These are phyloP conservation scores for Pocillopora verrucosa DNA, from an alignment of 64 coral and sea anemone genomes.

Conservation along the genomic window DNA sequence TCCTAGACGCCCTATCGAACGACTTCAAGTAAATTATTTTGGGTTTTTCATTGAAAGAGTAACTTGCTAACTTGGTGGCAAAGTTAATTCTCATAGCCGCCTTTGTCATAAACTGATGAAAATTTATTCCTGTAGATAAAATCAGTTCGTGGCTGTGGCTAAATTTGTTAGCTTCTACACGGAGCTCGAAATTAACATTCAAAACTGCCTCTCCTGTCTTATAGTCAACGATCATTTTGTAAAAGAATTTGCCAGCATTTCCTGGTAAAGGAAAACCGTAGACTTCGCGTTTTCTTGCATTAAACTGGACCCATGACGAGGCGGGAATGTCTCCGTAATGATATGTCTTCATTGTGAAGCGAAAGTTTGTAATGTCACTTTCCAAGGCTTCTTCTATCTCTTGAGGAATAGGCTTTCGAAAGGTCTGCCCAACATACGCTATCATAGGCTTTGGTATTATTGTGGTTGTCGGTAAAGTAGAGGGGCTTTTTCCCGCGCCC, in stretches of 20 bases:
- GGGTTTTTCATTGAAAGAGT: constrained; percentile 35
- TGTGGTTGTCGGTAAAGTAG: background rate
- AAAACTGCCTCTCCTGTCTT: constrained; percentile 5
- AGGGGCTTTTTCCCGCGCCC: background rate
- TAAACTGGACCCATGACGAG: constrained; percentile 73
- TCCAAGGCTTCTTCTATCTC: constrained; percentile 17
- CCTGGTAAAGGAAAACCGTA: constrained; percentile 62
- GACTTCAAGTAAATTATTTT: constrained; percentile 50
- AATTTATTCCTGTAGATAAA: constrained; percentile 53
- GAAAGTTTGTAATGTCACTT: constrained; percentile 42
- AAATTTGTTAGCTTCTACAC: constrained; percentile 22
- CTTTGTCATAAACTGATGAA: constrained; percentile 45
- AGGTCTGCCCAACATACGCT: constrained; percentile 49
- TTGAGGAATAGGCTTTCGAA: constrained; percentile 38
- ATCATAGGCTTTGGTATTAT: background rate
- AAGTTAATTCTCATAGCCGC: constrained; percentile 60
- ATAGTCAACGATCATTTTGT: constrained; percentile 31
- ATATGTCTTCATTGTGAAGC: constrained; percentile 55
- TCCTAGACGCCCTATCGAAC: constrained; percentile 22
- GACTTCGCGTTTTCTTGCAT: constrained; percentile 15
- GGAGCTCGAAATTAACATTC: constrained; percentile 23
- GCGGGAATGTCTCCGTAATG: constrained; percentile 42
- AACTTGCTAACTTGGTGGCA: constrained; percentile 40
- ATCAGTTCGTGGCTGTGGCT: constrained; percentile 63
- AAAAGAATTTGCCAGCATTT: constrained; percentile 50